Evolutionary conservation across 2,888 invertebrate genomes (phyloP).

Genomic region (Drosophila leonis): DNA sequence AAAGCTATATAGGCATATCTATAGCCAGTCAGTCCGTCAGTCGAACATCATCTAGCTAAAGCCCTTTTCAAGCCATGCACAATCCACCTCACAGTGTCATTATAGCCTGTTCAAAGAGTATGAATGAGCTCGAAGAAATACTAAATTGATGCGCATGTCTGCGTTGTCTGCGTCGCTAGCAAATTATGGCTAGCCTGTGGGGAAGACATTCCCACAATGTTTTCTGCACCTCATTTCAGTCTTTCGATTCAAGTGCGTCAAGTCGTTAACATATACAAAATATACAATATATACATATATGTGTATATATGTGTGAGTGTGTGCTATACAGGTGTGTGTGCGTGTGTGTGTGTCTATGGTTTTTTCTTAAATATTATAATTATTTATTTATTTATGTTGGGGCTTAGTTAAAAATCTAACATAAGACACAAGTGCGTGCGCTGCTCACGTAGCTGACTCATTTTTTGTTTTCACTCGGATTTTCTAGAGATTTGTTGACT

Average conservation of each 20-base stretch:
- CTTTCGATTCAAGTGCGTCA: constrained; percentile 64
- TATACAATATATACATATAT: constrained; percentile 12
- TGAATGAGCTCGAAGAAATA: constrained; percentile 31
- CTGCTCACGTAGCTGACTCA: constrained; percentile 63
- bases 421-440: constrained; percentile 55
- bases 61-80: background rate
- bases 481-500: constrained; percentile 55
- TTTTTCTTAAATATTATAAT: constrained; percentile 15
- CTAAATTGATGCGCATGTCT: constrained; percentile 38
- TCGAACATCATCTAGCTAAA: background rate
- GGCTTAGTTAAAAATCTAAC: constrained; percentile 17
- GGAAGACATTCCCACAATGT: constrained; percentile 49
- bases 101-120: background rate
- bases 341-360: background rate
- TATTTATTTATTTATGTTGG: constrained; percentile 28
- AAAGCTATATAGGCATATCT: no score
- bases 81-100: background rate
- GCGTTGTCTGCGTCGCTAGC: constrained; percentile 34
- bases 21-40: background rate
- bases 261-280: constrained; percentile 39
- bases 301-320: constrained; percentile 23
- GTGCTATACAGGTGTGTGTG: constrained; percentile 20
- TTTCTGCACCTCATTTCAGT: constrained; percentile 66
- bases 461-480: constrained; percentile 48
- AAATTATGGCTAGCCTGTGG: constrained; percentile 55